Conservation (phyloP, 2,113 vertebrate genomes). For the Gambusia holbrooki region DNA sequence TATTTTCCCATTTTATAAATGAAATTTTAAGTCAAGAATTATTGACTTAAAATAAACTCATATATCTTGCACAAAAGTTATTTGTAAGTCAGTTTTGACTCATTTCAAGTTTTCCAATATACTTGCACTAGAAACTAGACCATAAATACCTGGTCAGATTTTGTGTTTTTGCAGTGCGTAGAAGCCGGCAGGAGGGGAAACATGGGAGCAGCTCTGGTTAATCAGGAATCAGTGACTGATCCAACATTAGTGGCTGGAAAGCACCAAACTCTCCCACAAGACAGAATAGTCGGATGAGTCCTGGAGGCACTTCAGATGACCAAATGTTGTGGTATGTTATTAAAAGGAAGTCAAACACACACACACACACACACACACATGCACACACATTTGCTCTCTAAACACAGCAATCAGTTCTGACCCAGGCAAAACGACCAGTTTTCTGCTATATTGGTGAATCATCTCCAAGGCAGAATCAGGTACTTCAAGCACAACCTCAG, state of each 20-base stretch:
- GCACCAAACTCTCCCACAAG: constrained; percentile 46
- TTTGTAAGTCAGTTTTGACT: too few species aligned
- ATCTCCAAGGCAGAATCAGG: not conserved
- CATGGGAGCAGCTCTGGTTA: constrained; percentile 30
- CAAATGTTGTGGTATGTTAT: constrained; percentile 63
- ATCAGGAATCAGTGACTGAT: constrained; percentile 50
- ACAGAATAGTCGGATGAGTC: constrained; percentile 41
- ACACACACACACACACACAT: constrained; percentile 2
- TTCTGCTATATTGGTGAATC: not conserved
- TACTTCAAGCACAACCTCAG: too few species aligned
- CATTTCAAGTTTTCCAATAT: too few species aligned
- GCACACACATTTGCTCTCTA: not conserved
- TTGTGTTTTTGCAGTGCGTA: too few species aligned
- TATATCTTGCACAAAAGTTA: too few species aligned
- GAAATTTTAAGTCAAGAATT: too few species aligned
- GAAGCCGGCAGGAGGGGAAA: constrained; percentile 11
- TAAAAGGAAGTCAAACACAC: constrained; percentile 41
- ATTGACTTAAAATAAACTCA: too few species aligned
- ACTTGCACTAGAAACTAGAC: too few species aligned
- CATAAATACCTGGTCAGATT: too few species aligned
- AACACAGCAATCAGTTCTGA: not conserved
- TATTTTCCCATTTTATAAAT: too few species aligned
- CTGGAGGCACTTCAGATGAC: constrained; percentile 58
- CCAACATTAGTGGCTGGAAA: constrained; percentile 53
- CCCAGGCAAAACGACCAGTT: not conserved